A percentile compares a stretch with the other conserved stretches of the same genome.
phyloP scores from a whole-genome alignment of 2,113 vertebrate species.

The Amphilophus citrinellus region DNA sequence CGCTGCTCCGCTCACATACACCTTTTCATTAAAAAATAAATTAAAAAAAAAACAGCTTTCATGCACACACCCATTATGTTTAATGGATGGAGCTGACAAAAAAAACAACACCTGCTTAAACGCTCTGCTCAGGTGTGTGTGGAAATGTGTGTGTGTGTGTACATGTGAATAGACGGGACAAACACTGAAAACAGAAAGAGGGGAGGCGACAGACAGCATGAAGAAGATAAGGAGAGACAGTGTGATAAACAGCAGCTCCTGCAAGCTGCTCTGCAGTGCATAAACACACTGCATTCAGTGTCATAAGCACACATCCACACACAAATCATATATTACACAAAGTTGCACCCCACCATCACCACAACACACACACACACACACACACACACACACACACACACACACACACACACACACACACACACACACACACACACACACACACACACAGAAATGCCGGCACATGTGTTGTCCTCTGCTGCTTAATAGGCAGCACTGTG shows the following conservation, averaged over 20 bases:
- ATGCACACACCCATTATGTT: conserved; percentile 47
- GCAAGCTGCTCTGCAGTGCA: conserved; percentile 24
- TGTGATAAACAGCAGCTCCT: conserved; percentile 48
- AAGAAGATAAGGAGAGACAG: conserved; percentile 50
- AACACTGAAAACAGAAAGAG: background rate
- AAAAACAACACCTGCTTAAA: conserved; percentile 53
- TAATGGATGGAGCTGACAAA: conserved; percentile 56
- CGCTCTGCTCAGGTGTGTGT: conserved; percentile 19
- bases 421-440: conserved; percentile 5
- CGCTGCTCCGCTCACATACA: background rate
- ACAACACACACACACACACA: conserved; percentile 12
- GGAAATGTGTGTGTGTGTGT: conserved; percentile 2
- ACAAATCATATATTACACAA: background rate
- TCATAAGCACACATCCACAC: conserved; percentile 5
- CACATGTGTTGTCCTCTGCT: conserved; percentile 47
- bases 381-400: background rate
- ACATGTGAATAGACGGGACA: background rate
- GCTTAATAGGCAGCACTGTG: conserved; percentile 68
- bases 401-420: background rate
- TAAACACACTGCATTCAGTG: conserved; percentile 6
- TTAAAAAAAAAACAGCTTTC: conserved; percentile 4
- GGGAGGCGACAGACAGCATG: conserved; percentile 35
- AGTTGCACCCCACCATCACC: background rate
- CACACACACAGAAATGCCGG: background rate
- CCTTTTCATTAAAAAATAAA: background rate